phyloP scores from a whole-genome alignment of 2,797 vertebrate genomes.

The Sebastolobus altivelis region DNA sequence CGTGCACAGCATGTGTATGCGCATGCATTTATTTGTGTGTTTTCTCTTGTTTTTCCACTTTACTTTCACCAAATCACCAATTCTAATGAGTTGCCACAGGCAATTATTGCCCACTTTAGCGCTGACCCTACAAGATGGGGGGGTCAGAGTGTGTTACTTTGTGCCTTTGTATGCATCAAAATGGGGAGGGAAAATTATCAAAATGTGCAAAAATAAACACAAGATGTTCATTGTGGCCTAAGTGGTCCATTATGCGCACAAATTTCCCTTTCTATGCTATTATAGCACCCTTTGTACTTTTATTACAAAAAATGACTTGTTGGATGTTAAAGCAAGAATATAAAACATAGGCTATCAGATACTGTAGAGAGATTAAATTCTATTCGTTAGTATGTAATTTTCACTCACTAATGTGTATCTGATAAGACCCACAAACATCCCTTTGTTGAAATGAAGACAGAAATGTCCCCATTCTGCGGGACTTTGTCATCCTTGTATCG shows the following conservation, averaged over 20 bases:
- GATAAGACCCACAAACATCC: background rate
- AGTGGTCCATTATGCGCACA: slow-evolving; percentile 73
- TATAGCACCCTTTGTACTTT: slow-evolving; percentile 55
- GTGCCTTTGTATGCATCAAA: slow-evolving; percentile 75
- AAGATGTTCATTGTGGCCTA: slow-evolving; percentile 73
- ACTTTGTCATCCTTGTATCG: slow-evolving; percentile 5
- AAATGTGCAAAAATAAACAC: slow-evolving; percentile 77
- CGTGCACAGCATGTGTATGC: slow-evolving; percentile 24
- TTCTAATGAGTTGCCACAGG: slow-evolving; percentile 85
- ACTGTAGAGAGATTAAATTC: background rate
- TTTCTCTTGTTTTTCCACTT: slow-evolving; percentile 73
- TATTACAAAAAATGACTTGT: slow-evolving; percentile 40
- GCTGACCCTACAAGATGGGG: slow-evolving; percentile 80
- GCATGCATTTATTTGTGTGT: slow-evolving; percentile 57
- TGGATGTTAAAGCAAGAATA: slow-evolving; percentile 41
- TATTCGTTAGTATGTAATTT: background rate
- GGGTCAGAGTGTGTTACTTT: slow-evolving; percentile 76
- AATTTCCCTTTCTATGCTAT: slow-evolving; percentile 61
- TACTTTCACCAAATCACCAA: slow-evolving; percentile 82
- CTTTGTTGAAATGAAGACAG: background rate
- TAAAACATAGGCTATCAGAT: slow-evolving; percentile 33
- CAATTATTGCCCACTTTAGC: slow-evolving; percentile 86
- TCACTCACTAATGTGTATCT: background rate
- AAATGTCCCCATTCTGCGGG: background rate
- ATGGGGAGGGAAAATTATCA: slow-evolving; percentile 69